These are phyloP conservation scores for Centrocercus urophasianus DNA, from an alignment of 2,113 vertebrate species.

Conservation along the genomic window DNA sequence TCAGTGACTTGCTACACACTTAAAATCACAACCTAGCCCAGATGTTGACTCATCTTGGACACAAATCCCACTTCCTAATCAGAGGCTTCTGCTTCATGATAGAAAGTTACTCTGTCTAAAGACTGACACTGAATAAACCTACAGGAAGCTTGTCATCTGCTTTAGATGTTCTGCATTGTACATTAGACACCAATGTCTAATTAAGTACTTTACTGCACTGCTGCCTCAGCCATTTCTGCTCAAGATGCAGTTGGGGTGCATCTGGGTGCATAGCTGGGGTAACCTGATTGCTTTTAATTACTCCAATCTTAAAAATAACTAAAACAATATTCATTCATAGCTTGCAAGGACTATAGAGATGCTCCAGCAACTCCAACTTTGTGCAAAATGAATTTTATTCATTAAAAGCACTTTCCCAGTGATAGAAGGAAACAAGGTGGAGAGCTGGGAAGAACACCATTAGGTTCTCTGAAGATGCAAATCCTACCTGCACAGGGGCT, in stretches of 20 bases:
- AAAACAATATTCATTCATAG: not conserved
- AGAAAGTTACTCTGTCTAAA: not conserved
- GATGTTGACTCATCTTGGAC: not conserved
- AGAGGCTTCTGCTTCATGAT: not conserved
- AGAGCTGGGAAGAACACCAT: not conserved
- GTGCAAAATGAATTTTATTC: not conserved
- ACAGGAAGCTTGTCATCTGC: not conserved
- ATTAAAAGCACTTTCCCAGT: not conserved
- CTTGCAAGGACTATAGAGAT: not conserved
- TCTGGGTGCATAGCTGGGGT: not conserved
- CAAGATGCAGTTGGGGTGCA: not conserved
- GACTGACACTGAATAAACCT: not conserved
- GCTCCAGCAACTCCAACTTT: not conserved
- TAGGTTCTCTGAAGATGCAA: not conserved
- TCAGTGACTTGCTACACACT: not conserved
- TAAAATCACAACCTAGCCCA: not conserved
- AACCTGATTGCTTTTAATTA: not conserved
- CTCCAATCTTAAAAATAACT: not conserved
- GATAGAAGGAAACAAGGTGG: not conserved
- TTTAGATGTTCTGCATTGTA: not conserved
- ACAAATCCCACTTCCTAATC: not conserved
- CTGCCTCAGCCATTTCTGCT: not conserved
- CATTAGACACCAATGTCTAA: not conserved
- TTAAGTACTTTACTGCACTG: not conserved
- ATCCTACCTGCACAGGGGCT: not conserved